Base-by-base conservation (phyloP, 1,140 invertebrate species). In the Lethrus apterus region DNA sequence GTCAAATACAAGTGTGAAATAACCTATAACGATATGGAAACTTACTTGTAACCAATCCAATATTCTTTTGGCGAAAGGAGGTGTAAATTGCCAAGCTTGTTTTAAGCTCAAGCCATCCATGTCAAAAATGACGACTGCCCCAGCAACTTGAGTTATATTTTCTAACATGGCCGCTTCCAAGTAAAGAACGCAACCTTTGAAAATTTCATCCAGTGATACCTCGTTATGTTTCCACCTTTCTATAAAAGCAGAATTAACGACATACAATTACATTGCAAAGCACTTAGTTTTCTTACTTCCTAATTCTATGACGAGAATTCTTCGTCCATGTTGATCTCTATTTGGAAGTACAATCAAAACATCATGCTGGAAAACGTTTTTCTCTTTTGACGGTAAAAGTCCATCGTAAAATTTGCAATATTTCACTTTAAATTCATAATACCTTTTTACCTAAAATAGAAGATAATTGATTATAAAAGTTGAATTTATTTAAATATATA, bases 221-320 rank as follows among this genome's bases (percentile, higher is more conserved):
- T 89, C 79, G 54, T 81, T 85, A 59, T 82, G 82, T 58, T 89
- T 88, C 86, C 86, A 89, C 67, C 83, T 86, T 60, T 87, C 81
- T 84, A 58, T 20, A 70, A 52, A 52, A 45, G 46, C 33, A 55
- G 42, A 17, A 29, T 48, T 20, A 8, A 45, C 11, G 18, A 24
- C 7, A 34, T 35, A 26, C n/a, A 7, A 7, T 26, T 26, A 7
- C n/a, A 7, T 26, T 26, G 24, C n/a, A 7, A n/a, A 26, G 7
- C 5, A 7, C 24, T 7, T 7, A 26, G 24, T 26, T 4, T 52
- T 79, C 80, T 78, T 70, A 84, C 82, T 88, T 64, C 86, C 86
- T 45, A 88, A 66, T 66, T 87, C 83, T 10, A 89, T 71, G 18
- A 89, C 73, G 3, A 89, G 68, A 24, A 89, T 78, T 42, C 86